Base-by-base conservation (phyloP, 2,888 invertebrate species). In the Sarcophaga carnaria region DNA sequence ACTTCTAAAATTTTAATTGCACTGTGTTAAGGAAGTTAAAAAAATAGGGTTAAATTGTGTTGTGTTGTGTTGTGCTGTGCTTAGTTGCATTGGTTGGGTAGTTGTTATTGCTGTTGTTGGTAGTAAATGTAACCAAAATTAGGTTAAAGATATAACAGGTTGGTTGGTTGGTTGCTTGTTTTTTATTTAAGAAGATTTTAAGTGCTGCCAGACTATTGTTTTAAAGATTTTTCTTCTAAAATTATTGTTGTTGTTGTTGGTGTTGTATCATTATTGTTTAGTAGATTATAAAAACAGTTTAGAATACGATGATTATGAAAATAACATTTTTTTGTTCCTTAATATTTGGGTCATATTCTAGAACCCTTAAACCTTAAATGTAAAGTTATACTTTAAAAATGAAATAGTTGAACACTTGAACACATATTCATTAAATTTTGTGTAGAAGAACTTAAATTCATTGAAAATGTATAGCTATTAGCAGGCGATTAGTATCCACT, bases 1-100 rank as follows among this genome's bases (percentile, higher is more conserved):
- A 54, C 54, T 54, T 54, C 54, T 54, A 54, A 54, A 63, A 82
- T 82, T 85, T 84, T 87, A 87, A 87, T 87, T 87, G 84, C 82
- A 82, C 82, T 82, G 82, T 85, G 82, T 81, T 83, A 69, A 80
- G 83, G 83, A 80, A 83, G 86, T 83, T 78, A 70, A 71, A 83
- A 80, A 83, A 86, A 80, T 79, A 76, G 84, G 84, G 80, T 84
- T 75, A 80, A 80, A 84, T 70, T 82, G 59, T 64, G 70, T 77
- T 63, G 63, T 25, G 4, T 6, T 49, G n/a, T 45, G n/a, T 63
- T 49, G 47, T 76, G 82, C 14, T 49, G 47, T 70, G 82, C n/a
- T 54, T 54, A 12, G 54, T 54, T 54, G 54, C 54, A 14, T 54
- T 54, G 54, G 54, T 54, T 54, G 12, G 22, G 17, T n/a, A 66